Base-by-base conservation (phyloP, 2,888 invertebrate species). In the Acheta domesticus region DNA sequence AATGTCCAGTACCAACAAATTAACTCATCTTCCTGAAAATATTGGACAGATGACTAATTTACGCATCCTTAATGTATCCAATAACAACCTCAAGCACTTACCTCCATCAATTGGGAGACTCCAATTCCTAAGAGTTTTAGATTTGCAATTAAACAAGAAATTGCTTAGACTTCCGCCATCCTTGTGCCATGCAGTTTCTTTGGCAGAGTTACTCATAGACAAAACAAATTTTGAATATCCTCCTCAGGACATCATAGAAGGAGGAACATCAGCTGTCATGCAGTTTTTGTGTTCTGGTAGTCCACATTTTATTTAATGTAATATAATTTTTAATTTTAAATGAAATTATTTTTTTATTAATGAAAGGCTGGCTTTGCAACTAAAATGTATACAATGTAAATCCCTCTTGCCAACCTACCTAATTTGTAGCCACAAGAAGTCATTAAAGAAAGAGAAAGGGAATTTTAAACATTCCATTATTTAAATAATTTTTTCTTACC, bases 1-100 rank as follows among this genome's bases (percentile, higher is more conserved):
- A 91, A 94, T 87, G 84, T 94, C 82, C 82, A 92, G 92, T 85
- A 89, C 92, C 84, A 96, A 96, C 89, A 89, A 89, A 82, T 86
- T 96, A 80, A 91, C 90, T 85, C 87, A 87, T 83, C 87, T 96
- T 85, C 94, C 95, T 82, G 90, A 91, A 81, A 89, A 90, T 82
- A 89, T 96, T 84, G 90, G 91, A 83, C 87, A 88, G 81, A 87
- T 95, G 83, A 87, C 87, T 82, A 89, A 90, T 82, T 88, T 96
- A 82, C 89, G 90, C 86, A 87, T 92, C 83, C 87, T 95, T 81
- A 91, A 95, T 89, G 86, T 93, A 62, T 92, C 94, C 49, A 89
- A 90, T 83, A 96, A 96, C 87, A 89, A 88, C 83, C 87, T 95
- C 77, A 91, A 89, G 85, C 86, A 86, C 81, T 86, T 94, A 82